Conservation (phyloP, 2,113 vertebrate species). For the Podarcis cretensis region DNA sequence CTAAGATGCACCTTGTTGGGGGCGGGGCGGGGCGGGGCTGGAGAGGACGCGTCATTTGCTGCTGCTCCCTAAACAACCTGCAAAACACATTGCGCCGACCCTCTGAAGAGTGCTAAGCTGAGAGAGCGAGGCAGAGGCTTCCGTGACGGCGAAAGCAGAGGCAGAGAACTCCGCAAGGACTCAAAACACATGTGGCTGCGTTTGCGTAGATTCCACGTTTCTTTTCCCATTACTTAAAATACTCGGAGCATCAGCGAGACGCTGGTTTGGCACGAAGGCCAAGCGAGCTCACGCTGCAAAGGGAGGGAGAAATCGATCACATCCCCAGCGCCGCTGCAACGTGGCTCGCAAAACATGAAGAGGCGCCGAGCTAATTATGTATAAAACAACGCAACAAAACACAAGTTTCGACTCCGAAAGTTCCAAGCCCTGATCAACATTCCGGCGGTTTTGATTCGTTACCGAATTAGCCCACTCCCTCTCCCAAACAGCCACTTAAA, state of each 20-base stretch:
- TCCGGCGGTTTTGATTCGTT: background rate
- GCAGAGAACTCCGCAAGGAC: background rate
- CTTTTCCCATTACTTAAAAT: background rate
- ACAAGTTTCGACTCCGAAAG: background rate
- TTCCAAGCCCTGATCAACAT: background rate
- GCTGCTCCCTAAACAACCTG: too few relatives aligned
- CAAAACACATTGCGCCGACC: too few relatives aligned
- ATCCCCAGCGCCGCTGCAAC: background rate
- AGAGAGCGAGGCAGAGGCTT: background rate
- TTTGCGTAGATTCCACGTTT: background rate
- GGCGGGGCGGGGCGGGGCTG: too few relatives aligned
- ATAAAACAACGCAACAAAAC: background rate
- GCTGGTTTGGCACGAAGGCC: background rate
- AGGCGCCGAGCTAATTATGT: background rate
- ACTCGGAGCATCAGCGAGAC: background rate
- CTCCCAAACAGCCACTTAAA: slow-evolving; percentile 35
- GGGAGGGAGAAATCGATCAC: background rate
- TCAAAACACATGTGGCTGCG: background rate
- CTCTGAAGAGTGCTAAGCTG: background rate
- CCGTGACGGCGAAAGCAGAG: background rate
- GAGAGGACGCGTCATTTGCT: too few relatives aligned
- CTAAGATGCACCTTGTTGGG: too few relatives aligned
- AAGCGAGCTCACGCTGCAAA: background rate
- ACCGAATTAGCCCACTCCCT: slow-evolving; percentile 33
- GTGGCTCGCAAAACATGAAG: background rate